Evolutionary conservation across 1,140 invertebrate species (phyloP).

Genomic region (Drosophila pseudoobscura): DNA sequence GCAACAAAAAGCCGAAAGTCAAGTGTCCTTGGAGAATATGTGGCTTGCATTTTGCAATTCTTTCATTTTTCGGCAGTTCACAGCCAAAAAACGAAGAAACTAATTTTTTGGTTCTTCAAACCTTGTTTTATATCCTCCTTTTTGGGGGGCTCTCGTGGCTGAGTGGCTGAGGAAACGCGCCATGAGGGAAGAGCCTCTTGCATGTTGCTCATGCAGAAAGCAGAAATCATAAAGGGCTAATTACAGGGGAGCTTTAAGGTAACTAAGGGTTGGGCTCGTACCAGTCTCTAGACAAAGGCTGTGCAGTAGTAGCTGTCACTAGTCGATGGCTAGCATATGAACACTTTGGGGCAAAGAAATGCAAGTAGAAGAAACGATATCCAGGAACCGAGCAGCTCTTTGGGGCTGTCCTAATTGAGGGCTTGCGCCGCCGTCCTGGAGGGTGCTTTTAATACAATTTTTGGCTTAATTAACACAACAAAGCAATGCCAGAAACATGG

Average conservation of each 20-base stretch:
- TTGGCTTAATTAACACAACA: constrained; percentile 76
- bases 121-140: constrained; percentile 15
- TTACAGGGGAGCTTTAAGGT: constrained; percentile 47
- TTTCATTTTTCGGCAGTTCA: constrained; percentile 75
- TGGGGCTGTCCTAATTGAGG: no score
- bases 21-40: constrained; percentile 79
- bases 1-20: constrained; percentile 65
- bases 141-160: constrained; percentile 27
- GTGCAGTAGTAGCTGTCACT: no score
- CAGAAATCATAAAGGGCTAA: constrained; percentile 46
- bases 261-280: background rate
- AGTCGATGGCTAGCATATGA: no score
- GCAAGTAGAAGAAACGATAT: no score
- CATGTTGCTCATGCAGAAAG: constrained; percentile 66
- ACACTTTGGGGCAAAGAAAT: no score
- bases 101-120: constrained; percentile 42
- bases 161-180: constrained; percentile 28
- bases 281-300: no score
- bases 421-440: constrained; percentile 4
- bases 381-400: no score
- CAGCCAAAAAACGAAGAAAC: constrained; percentile 58
- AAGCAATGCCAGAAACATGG: constrained; percentile 62
- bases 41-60: constrained; percentile 74
- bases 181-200: constrained; percentile 40
- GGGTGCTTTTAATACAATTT: constrained; percentile 52